Evolutionary conservation across 2,797 vertebrate species (phyloP).

Genomic region (Cossypha caffra): DNA sequence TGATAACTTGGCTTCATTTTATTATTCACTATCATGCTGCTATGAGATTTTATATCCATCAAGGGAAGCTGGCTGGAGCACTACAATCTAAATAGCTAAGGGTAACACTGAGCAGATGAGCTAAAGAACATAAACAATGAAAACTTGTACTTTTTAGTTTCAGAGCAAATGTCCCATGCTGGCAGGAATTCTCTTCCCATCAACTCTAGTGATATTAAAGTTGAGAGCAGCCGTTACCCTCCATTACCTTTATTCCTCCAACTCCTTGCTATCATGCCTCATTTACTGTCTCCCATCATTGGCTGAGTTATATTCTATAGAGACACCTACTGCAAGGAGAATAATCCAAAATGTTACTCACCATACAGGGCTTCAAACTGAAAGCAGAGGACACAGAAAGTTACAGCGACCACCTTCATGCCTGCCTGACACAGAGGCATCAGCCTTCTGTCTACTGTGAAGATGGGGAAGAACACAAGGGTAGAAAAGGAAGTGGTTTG

Average conservation of each 20-base stretch:
- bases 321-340: not conserved
- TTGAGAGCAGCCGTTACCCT: not conserved
- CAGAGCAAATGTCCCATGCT: not conserved
- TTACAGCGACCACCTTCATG: slow-evolving; percentile 70
- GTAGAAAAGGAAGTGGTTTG: slow-evolving; percentile 75
- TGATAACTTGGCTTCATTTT: not conserved
- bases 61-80: not conserved
- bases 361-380: slow-evolving; percentile 60
- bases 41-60: not conserved
- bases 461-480: not conserved
- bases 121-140: not conserved
- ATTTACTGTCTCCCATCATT: not conserved
- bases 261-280: not conserved
- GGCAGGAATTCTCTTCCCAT: not conserved
- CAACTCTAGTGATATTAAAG: not conserved
- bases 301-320: not conserved
- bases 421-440: slow-evolving; percentile 30
- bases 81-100: not conserved
- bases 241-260: not conserved
- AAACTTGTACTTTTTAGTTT: not conserved
- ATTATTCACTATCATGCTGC: not conserved
- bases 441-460: not conserved
- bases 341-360: slow-evolving; percentile 65
- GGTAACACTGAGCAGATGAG: not conserved
- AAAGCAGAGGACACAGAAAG: slow-evolving; percentile 65